These are phyloP conservation scores for Prenolepis imparis DNA, from an alignment of 2,888 invertebrate genomes.

Conservation along the genomic window DNA sequence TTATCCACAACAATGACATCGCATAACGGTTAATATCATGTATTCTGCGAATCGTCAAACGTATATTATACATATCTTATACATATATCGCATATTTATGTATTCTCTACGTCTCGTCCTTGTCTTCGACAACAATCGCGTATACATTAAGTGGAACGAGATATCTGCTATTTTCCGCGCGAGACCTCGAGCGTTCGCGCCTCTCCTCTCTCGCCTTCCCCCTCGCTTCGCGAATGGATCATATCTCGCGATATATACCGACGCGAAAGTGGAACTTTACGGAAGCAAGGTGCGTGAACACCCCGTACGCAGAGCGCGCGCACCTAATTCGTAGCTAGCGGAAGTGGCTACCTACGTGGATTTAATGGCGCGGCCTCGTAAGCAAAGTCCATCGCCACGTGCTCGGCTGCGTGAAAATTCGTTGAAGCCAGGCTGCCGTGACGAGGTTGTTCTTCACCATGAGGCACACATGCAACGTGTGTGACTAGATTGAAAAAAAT, in stretches of 20 bases:
- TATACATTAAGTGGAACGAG: conserved; percentile 4
- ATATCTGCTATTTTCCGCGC: conserved; percentile 1
- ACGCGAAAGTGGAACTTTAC: conserved; percentile 66
- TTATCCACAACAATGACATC: neutral
- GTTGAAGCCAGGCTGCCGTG: conserved; percentile 62
- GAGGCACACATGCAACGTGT: conserved; percentile 5
- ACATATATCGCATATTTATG: neutral
- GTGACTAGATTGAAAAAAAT: neutral
- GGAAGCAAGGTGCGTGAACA: conserved; percentile 79
- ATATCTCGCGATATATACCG: conserved; percentile 50
- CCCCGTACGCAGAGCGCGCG: conserved; percentile 72
- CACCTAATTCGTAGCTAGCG: conserved; percentile 59
- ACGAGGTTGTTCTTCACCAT: conserved; percentile 48
- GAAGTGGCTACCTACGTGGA: conserved; percentile 62
- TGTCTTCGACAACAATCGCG: neutral
- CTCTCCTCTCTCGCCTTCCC: neutral
- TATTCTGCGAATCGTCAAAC: neutral
- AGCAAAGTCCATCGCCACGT: conserved; percentile 58
- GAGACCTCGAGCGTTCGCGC: neutral
- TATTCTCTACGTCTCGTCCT: neutral
- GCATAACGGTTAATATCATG: neutral
- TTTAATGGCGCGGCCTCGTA: conserved; percentile 65
- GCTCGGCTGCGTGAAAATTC: conserved; percentile 67
- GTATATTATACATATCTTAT: neutral
- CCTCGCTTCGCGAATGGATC: conserved; percentile 53